Base-by-base conservation (phyloP, 2,797 vertebrate species). In the Galago senegalensis region DNA sequence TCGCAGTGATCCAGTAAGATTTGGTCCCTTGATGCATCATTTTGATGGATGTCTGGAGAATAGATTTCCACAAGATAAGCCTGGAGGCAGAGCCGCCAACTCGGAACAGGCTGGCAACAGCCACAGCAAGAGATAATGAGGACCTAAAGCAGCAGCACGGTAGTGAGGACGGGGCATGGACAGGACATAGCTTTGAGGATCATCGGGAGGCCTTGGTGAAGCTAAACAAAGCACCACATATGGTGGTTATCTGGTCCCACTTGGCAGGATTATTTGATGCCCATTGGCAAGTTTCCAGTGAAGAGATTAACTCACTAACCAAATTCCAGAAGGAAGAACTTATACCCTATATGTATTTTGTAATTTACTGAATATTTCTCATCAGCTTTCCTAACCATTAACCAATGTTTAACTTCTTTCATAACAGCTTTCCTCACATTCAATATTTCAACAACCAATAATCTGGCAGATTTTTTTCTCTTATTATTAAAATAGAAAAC, bases 341-440 rank as follows among this genome's bases (percentile, higher is more conserved):
- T 65, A 63, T 70, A 34, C 73, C 43, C 10, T 43, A 53, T 37
- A 61, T 56, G 56, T 12, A 90, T 7, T 60, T 12, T 60, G 14
- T n/a, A 93, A 21, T 81, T 93, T 60, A 94, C 75, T 60, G 17
- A 96, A 37, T 82, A 97, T 88, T 82, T 92, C 67, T 69, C 91
- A 23, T 88, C 80, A 95, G 75, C 53, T 87, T 86, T 86, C 65
- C 49, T 80, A 81, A 88, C 40, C 14, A 63, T 31, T 93, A 92
- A 82, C 10, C 10, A 89, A 73, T 37, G 31, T 10, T 82, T 94
- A 79, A 56, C 40, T 93, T 79, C n/a, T 87, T 86, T 81, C 82
- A 49, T 75, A 96, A 92, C 17, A 89, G 60, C 31, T 88, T 85
- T 79, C 84, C 12, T 95, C 25, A 60, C 40, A 58, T n/a, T 85